phyloP scores from a whole-genome alignment of 2,888 invertebrate species.

The Furcula furcula region DNA sequence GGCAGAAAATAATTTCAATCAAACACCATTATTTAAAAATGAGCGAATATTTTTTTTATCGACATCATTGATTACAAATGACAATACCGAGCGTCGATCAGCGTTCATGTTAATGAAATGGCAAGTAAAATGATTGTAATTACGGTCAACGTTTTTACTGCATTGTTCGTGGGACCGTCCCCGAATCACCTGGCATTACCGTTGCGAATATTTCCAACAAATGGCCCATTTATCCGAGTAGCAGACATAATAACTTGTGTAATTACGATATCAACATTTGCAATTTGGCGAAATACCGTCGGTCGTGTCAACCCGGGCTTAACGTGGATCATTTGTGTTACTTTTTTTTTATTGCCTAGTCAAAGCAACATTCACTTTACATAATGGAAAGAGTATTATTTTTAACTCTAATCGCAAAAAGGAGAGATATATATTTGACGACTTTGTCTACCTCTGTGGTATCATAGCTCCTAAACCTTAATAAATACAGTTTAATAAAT shows the following conservation, averaged over 20 bases:
- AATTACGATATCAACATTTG: constrained; percentile 64
- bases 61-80: constrained; percentile 34
- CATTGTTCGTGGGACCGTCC: constrained; percentile 62
- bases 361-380: too few species aligned
- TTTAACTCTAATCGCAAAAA: too few species aligned
- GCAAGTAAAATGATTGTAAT: constrained; percentile 73
- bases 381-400: too few species aligned
- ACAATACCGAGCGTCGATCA: constrained; percentile 60
- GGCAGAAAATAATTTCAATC: neutral
- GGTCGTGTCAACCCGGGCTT: constrained; percentile 5
- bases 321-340: neutral
- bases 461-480: too few species aligned
- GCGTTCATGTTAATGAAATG: constrained; percentile 72
- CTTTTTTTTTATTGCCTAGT: too few species aligned
- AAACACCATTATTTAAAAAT: constrained; percentile 1
- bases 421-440: too few species aligned
- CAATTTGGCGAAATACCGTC: constrained; percentile 33
- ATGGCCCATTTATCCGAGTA: constrained; percentile 70
- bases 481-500: too few species aligned
- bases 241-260: constrained; percentile 69
- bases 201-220: constrained; percentile 69
- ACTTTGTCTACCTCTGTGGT: too few species aligned
- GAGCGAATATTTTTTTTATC: constrained; percentile 13
- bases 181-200: constrained; percentile 76
- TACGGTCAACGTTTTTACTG: constrained; percentile 71